phyloP scores from a whole-genome alignment of 2,797 vertebrate genomes.

The Chiloscyllium punctatum region DNA sequence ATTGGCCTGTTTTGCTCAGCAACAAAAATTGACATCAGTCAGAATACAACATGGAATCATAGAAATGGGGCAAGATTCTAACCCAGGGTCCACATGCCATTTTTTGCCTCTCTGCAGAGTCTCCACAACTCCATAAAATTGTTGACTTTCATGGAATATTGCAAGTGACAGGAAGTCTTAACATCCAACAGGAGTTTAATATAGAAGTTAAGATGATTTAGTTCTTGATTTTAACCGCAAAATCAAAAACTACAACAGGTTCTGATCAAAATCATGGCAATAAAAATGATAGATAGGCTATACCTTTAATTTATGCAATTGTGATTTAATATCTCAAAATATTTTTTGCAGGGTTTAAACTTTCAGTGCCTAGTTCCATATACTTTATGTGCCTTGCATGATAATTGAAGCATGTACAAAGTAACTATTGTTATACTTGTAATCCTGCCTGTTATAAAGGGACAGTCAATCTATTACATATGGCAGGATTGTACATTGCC shows the following conservation, averaged over 20 bases:
- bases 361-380: neutral
- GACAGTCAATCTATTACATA: conserved; percentile 28
- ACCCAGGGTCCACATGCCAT: too few species aligned
- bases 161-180: neutral
- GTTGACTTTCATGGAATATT: neutral
- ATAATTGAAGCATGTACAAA: conserved; percentile 43
- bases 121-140: too few species aligned
- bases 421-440: conserved; percentile 42
- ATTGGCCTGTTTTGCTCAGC: too few species aligned
- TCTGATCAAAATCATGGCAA: neutral
- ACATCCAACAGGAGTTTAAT: neutral
- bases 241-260: neutral
- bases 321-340: neutral
- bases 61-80: too few species aligned
- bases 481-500: conserved; percentile 38
- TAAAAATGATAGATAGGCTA: neutral
- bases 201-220: neutral
- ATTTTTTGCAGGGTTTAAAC: neutral
- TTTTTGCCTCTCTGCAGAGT: too few species aligned
- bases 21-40: too few species aligned
- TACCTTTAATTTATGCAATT: conserved; percentile 13
- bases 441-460: conserved; percentile 35
- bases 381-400: conserved; percentile 42
- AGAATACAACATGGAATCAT: too few species aligned
- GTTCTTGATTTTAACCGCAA: neutral